phyloP scores from a whole-genome alignment of 2,797 vertebrate species.

The Cuniculus paca region DNA sequence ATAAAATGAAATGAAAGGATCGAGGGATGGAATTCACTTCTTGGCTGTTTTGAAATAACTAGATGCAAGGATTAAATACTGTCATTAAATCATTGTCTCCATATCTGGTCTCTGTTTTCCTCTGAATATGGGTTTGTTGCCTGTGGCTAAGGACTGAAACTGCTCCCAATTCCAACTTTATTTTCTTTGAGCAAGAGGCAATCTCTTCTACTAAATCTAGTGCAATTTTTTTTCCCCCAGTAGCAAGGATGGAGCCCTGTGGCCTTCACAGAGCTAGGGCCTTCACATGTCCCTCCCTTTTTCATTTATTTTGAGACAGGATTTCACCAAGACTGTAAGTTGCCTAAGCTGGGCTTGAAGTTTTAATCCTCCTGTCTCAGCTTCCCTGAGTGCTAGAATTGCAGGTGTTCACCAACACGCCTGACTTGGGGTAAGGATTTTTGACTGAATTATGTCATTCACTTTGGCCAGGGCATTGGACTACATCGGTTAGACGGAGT shows the following conservation, averaged over 20 bases:
- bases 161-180: not conserved
- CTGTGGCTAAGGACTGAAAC: not conserved
- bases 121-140: not conserved
- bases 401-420: not conserved
- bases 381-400: not conserved
- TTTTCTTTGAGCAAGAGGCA: not conserved
- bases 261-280: not conserved
- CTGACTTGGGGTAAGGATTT: not conserved
- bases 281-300: not conserved
- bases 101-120: conserved; percentile 19
- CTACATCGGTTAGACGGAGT: conserved; percentile 8
- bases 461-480: not conserved
- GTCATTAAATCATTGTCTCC: not conserved
- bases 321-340: not conserved
- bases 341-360: not conserved
- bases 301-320: not conserved
- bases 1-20: not conserved
- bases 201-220: not conserved
- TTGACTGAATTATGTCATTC: not conserved
- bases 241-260: not conserved
- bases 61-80: conserved; percentile 37
- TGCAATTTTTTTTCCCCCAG: not conserved
- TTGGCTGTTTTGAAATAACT: not conserved
- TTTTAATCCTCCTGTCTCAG: not conserved
- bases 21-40: not conserved